These are phyloP conservation scores for Odobenus rosmarus DNA, from an alignment of 2,113 vertebrate species.

Conservation along the genomic window DNA sequence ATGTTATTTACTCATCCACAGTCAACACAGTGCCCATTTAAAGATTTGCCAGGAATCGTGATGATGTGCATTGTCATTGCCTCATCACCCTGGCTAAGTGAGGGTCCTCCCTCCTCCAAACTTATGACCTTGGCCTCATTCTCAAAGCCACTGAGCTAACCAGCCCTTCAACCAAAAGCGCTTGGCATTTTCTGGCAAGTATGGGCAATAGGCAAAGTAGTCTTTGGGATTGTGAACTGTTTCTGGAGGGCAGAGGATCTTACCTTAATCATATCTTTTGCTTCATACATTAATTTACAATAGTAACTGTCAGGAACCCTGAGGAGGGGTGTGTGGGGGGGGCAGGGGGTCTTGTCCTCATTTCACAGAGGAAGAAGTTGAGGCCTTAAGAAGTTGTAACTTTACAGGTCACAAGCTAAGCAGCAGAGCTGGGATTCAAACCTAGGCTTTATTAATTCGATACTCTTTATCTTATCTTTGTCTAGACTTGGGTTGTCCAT, in stretches of 20 bases:
- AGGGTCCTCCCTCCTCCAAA: background rate
- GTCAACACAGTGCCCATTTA: background rate
- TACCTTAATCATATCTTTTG: background rate
- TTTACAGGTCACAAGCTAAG: conserved; percentile 28
- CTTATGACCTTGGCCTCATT: conserved; percentile 79
- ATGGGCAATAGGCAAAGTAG: background rate
- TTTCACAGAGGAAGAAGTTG: conserved; percentile 1
- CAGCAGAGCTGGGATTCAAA: background rate
- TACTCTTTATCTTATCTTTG: background rate
- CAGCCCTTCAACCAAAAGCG: background rate
- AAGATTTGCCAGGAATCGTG: conserved; percentile 8
- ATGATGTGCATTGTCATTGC: conserved; percentile 67
- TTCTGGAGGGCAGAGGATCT: conserved; percentile 44
- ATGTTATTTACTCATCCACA: background rate
- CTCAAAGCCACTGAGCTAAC: conserved; percentile 42
- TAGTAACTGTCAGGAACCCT: background rate
- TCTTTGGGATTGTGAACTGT: conserved; percentile 15
- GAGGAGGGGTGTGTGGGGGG: background rate
- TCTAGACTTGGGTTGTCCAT: background rate
- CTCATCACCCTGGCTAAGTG: background rate
- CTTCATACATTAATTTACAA: background rate
- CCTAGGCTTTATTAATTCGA: background rate
- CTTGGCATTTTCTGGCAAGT: conserved; percentile 11
- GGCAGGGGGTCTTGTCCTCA: background rate
- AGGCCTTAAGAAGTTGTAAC: conserved; percentile 33